These are phyloP conservation scores for Leptinotarsa defecta DNA, from an alignment of 1,140 invertebrate species.

Conservation along the genomic window DNA sequence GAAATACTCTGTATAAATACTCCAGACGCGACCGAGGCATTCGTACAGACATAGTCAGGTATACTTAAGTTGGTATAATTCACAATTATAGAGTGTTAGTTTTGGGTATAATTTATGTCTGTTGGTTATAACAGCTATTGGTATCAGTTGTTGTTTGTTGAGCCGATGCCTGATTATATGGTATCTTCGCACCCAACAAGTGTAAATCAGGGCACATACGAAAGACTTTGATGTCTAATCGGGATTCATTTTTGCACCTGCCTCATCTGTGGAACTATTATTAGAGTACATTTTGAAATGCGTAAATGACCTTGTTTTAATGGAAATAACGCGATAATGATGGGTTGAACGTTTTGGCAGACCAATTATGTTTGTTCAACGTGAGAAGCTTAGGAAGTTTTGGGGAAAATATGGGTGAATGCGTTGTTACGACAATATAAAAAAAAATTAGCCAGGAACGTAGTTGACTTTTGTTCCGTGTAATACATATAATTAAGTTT, in stretches of 20 bases:
- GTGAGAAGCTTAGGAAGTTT: background rate
- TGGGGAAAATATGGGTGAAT: background rate
- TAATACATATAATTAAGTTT: too few relatives aligned
- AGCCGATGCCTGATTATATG: constrained; percentile 16
- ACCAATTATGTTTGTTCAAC: background rate
- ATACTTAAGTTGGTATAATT: constrained; percentile 15
- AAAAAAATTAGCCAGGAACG: too few relatives aligned
- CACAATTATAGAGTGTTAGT: constrained; percentile 18
- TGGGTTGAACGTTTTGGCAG: background rate
- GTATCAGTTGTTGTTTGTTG: constrained; percentile 21
- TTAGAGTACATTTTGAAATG: constrained; percentile 18
- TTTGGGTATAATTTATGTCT: constrained; percentile 21
- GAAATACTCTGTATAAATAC: background rate
- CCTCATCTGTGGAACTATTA: constrained; percentile 5
- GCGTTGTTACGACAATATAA: too few relatives aligned
- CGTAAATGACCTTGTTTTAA: constrained; percentile 21
- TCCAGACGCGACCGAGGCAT: background rate
- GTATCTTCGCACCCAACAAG: constrained; percentile 16
- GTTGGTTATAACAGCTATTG: constrained; percentile 13
- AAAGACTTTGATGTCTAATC: constrained; percentile 11
- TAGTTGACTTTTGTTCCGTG: too few relatives aligned
- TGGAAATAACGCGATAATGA: constrained; percentile 20
- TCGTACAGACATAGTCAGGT: background rate
- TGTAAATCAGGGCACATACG: constrained; percentile 10
- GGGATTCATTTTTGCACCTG: constrained; percentile 21